phyloP scores from a whole-genome alignment of 2,113 vertebrate genomes.

The Phoenicopterus ruber region DNA sequence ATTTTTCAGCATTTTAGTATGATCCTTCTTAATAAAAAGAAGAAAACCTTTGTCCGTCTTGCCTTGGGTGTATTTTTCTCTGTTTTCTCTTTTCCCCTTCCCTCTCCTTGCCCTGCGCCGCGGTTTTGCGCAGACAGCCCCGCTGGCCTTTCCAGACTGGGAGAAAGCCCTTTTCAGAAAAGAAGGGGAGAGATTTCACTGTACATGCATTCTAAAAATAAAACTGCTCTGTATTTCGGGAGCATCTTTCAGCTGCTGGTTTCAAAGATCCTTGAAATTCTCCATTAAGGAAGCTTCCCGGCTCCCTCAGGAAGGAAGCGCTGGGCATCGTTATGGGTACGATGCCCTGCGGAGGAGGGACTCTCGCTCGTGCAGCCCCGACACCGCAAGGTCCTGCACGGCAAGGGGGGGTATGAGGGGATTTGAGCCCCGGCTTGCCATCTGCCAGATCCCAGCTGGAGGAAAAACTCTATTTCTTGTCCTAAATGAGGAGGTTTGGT shows the following conservation, averaged over 20 bases:
- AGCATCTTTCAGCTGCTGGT: background rate
- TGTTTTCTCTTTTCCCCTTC: background rate
- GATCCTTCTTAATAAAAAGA: background rate
- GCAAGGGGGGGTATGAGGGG: background rate
- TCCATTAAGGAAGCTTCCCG: background rate
- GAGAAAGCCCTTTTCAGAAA: background rate
- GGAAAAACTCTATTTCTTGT: background rate
- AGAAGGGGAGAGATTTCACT: background rate
- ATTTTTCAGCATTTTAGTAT: background rate
- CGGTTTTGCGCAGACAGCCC: background rate
- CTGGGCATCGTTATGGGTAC: background rate
- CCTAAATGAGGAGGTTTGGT: background rate
- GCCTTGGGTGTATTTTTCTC: background rate
- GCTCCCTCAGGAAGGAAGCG: background rate
- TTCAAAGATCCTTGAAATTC: constrained; percentile 29
- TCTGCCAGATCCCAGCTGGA: background rate
- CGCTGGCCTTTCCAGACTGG: background rate
- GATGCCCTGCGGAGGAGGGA: rapidly evolving
- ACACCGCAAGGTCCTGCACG: background rate
- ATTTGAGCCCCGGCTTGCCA: background rate
- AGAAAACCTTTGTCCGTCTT: background rate
- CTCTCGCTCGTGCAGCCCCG: background rate
- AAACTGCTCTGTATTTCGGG: background rate
- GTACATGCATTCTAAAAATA: constrained; percentile 2
- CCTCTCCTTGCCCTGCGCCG: background rate